Percentiles rank a stretch among this genome's conserved stretches.
phyloP scores from a whole-genome alignment of 2,888 invertebrate species.

The Saturnia pavonia region DNA sequence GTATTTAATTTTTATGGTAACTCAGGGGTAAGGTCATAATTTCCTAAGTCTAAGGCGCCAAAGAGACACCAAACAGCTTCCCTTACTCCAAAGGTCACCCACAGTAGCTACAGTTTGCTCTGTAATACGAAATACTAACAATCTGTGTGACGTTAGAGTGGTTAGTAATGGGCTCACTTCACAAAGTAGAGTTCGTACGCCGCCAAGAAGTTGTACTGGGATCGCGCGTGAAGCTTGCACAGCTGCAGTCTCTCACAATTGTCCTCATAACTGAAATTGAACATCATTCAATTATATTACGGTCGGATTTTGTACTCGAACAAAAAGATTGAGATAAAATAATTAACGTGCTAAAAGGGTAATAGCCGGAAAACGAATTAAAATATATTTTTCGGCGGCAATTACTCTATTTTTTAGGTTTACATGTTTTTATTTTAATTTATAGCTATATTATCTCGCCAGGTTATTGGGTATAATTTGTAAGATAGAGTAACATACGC shows the following conservation, averaged over 20 bases:
- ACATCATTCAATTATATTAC: neutral
- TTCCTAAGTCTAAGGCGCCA: neutral
- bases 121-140: neutral
- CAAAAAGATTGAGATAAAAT: no score
- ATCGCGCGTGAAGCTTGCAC: conserved; percentile 68
- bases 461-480: no score
- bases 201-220: conserved; percentile 57
- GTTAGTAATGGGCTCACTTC: conserved; percentile 57
- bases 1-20: no score
- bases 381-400: no score
- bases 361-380: no score
- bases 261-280: conserved; percentile 42
- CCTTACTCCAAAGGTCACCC: neutral
- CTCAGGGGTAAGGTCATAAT: neutral
- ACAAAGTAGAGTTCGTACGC: conserved; percentile 74
- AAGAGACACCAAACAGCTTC: neutral
- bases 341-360: no score
- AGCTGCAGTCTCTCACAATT: conserved; percentile 67
- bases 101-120: neutral
- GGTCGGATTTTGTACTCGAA: neutral
- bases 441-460: no score
- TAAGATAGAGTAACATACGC: no score
- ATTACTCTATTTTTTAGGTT: no score
- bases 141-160: neutral
- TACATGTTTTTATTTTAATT: no score